Evolutionary conservation across 2,888 invertebrate species (phyloP).

Genomic region (Temnothorax ravouxi): DNA sequence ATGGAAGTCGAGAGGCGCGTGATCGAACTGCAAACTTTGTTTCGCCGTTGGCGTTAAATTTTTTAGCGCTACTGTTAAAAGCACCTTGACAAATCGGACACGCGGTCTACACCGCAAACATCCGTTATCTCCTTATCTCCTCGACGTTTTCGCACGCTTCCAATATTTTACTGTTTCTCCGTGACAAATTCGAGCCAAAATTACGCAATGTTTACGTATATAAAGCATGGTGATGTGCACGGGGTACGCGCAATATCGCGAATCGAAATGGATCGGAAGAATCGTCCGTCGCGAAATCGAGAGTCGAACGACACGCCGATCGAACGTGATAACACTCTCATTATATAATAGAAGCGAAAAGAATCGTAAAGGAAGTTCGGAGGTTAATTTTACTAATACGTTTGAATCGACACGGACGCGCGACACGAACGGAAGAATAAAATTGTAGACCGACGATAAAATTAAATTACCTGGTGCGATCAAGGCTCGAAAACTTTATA

Average conservation of each 20-base stretch:
- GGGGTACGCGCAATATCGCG: not conserved
- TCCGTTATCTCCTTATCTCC: conserved; percentile 17
- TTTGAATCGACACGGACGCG: conserved; percentile 38
- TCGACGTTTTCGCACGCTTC: not conserved
- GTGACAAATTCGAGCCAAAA: not conserved
- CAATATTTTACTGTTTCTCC: not conserved
- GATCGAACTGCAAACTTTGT: conserved; percentile 55
- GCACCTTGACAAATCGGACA: conserved; percentile 47
- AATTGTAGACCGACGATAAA: conserved; percentile 54
- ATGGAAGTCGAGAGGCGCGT: conserved; percentile 55
- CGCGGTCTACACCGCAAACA: conserved; percentile 13
- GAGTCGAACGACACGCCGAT: not conserved
- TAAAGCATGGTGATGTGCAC: not conserved
- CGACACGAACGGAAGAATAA: conserved; percentile 37
- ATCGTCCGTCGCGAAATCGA: not conserved
- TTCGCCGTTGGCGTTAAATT: conserved; percentile 44
- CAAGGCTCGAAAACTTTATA: conserved; percentile 34
- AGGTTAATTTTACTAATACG: conserved; percentile 52
- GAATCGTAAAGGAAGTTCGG: conserved; percentile 42
- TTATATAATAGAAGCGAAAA: conserved; percentile 58
- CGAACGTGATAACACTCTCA: conserved; percentile 12
- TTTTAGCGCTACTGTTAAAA: conserved; percentile 41
- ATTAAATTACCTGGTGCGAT: conserved; percentile 42
- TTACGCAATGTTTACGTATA: not conserved
- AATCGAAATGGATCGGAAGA: not conserved